Base-by-base conservation (phyloP, 2,113 vertebrate genomes). In the Mormyrus lacerda region DNA sequence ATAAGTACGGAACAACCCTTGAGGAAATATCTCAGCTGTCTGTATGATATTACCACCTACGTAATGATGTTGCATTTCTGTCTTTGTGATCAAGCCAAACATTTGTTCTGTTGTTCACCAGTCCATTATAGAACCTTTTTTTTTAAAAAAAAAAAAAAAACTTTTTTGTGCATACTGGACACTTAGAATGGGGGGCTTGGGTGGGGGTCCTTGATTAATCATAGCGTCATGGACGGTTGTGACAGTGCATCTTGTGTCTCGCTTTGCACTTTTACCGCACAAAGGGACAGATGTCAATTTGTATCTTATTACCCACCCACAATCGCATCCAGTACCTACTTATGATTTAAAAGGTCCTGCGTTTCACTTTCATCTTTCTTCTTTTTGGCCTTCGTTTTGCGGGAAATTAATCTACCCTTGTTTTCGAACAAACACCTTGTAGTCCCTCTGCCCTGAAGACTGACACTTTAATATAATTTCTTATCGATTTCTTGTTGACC, bases 401-500 rank as follows among this genome's bases (percentile, higher is more conserved):
- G 42, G 42, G 31, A 61, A 65, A 88, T 65, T 51, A 61, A 88
- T 55, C 83, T 51, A 69, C 48, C 47, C 39, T 82, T 35, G 85
- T 89, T 83, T 44, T 84, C 44, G 11, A 42, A 50, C 45, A 13
- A 50, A 53, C 13, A 27, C 31, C 55, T 82, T 55, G 86, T 50
- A 87, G 89, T 89, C 91, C 91, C 90, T 93, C 27, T 92, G 91
- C 92, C 92, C 89, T 90, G 91, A 91, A 91, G 91, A 93, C 93
- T 90, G 90, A 94, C 92, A 92, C 92, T 91, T 92, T 95, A 94
- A 96, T 95, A 95, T 96, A 94, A 95, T 95, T 96, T 95, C 91
- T 90, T 95, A 96, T 96, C 93, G 96, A 96, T 96, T 96, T 95
- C 94, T 96, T 96, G 95, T 96, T 96, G 95, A 96, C 95, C 95